Conservation (phyloP, 2,113 vertebrate species). For the Neoarius graeffei region DNA sequence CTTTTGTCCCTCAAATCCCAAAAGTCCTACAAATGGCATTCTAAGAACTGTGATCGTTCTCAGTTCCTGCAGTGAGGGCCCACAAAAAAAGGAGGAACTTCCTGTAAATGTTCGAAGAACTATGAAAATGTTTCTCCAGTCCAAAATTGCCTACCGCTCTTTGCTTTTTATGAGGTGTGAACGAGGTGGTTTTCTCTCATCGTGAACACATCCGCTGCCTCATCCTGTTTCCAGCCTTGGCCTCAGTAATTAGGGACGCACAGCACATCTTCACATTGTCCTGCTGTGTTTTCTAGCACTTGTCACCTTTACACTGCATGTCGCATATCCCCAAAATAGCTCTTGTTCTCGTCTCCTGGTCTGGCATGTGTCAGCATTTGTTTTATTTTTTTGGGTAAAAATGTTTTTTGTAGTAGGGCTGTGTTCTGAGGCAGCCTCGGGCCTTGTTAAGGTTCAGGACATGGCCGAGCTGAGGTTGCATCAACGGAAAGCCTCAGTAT, state of each 20-base stretch:
- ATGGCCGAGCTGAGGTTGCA: background rate
- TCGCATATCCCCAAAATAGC: slow-evolving; percentile 8
- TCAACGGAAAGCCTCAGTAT: background rate
- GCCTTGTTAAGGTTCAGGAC: slow-evolving; percentile 4
- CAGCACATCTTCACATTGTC: slow-evolving; percentile 6
- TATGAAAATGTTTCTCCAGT: too few relatives aligned
- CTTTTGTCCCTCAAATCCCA: too few relatives aligned
- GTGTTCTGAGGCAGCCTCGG: background rate
- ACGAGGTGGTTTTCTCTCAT: background rate
- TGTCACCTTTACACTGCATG: background rate
- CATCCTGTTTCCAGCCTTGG: background rate
- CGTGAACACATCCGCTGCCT: background rate
- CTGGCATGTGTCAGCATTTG: background rate
- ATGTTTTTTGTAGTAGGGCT: background rate
- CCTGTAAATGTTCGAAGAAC: too few relatives aligned
- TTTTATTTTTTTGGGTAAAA: background rate
- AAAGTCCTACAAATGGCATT: too few relatives aligned
- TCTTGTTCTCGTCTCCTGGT: background rate
- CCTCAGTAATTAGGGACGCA: slow-evolving; percentile 8
- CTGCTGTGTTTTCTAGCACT: slow-evolving; percentile 6
- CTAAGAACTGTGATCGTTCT: too few relatives aligned
- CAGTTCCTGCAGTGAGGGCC: too few relatives aligned
- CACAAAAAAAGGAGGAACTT: too few relatives aligned
- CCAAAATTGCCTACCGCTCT: background rate
- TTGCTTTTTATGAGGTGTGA: background rate